Percentiles rank a stretch among this genome's conserved stretches.
These are phyloP conservation scores for Apistogramma diplotaenia DNA, from an alignment of 2,113 vertebrate species.

Conservation along the genomic window DNA sequence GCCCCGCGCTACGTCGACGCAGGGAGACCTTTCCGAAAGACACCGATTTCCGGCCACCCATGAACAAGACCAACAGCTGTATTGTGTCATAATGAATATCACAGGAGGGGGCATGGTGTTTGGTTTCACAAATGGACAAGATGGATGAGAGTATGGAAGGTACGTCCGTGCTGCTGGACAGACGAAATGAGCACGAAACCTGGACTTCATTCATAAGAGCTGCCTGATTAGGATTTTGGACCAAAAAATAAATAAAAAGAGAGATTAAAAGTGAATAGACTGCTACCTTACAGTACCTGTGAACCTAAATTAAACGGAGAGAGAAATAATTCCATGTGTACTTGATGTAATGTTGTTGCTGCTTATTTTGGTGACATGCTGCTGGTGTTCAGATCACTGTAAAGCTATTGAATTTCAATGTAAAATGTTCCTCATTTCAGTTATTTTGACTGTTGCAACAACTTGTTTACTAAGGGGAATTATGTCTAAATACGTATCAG, in stretches of 20 bases:
- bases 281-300: not conserved
- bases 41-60: constrained; percentile 79
- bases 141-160: not conserved
- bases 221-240: not conserved
- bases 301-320: not conserved
- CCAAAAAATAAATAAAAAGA: not conserved
- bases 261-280: not conserved
- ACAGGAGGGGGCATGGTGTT: not conserved
- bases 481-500: not conserved
- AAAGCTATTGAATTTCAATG: constrained; percentile 13
- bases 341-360: constrained; percentile 53
- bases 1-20: constrained; percentile 82
- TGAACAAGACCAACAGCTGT: constrained; percentile 95
- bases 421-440: constrained; percentile 4
- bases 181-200: not conserved
- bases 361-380: constrained; percentile 54
- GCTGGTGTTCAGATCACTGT: constrained; percentile 61
- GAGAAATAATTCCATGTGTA: constrained; percentile 7
- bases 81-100: constrained; percentile 76
- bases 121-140: not conserved
- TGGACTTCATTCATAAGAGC: not conserved
- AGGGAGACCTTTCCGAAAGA: constrained; percentile 87
- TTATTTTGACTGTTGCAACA: constrained; percentile 33
- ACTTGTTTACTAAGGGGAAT: constrained; percentile 9
- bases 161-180: constrained; percentile 6